Evolutionary conservation across 2,797 vertebrate species (phyloP).

Genomic region (Aldrovandia affinis): DNA sequence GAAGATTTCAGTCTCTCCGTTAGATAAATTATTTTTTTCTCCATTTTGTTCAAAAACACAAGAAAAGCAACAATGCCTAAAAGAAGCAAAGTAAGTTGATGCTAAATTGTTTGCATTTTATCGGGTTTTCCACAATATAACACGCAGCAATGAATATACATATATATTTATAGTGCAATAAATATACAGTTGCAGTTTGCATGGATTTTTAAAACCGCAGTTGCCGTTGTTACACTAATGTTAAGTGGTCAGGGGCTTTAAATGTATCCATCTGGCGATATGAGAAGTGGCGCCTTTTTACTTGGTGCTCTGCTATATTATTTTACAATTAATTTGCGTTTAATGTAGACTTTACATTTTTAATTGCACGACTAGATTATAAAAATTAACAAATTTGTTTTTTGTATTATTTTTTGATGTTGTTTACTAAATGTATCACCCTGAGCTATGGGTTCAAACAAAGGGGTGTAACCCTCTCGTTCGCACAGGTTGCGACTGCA

Average conservation of each 20-base stretch:
- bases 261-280: constrained; percentile 44
- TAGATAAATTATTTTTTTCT: constrained; percentile 36
- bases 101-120: constrained; percentile 28
- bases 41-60: constrained; percentile 29
- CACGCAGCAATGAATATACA: not conserved
- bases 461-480: constrained; percentile 65
- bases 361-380: not conserved
- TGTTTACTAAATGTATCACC: constrained; percentile 11
- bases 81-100: constrained; percentile 71
- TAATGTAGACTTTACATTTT: not conserved
- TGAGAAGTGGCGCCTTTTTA: constrained; percentile 77
- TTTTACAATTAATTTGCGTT: not conserved
- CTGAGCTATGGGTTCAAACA: constrained; percentile 56
- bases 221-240: constrained; percentile 8
- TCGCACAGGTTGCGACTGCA: constrained; percentile 53
- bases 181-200: constrained; percentile 18
- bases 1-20: constrained; percentile 30
- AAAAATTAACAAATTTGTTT: not conserved
- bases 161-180: constrained; percentile 6
- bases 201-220: constrained; percentile 14
- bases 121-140: not conserved
- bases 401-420: not conserved
- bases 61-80: constrained; percentile 69
- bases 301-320: constrained; percentile 52
- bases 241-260: constrained; percentile 8